These are phyloP conservation scores for Lasioglossum calceatum DNA, from an alignment of 2,888 invertebrate genomes.

Conservation along the genomic window DNA sequence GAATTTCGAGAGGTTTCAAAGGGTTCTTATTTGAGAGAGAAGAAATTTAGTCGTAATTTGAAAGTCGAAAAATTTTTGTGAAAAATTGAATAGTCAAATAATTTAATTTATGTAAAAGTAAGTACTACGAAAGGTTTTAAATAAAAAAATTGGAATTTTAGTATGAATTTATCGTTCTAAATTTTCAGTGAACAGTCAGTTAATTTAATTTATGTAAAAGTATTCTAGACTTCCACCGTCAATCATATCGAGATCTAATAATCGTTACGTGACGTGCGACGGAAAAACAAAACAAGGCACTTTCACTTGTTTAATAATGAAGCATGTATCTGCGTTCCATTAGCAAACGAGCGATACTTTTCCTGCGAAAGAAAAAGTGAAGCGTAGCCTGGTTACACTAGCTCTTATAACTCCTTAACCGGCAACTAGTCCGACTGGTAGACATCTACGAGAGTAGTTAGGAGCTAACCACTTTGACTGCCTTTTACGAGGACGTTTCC, in stretches of 20 bases:
- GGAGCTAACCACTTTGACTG: conserved; percentile 63
- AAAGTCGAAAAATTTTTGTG: too few species aligned
- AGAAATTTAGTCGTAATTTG: too few species aligned
- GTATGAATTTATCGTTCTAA: neutral
- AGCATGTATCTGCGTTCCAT: conserved; percentile 42
- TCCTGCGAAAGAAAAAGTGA: conserved; percentile 76
- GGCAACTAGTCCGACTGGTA: conserved; percentile 79
- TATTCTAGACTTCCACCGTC: neutral
- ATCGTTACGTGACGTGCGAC: neutral
- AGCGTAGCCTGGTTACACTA: conserved; percentile 77
- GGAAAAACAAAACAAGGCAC: conserved; percentile 21
- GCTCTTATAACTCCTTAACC: conserved; percentile 80
- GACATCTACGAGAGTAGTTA: conserved; percentile 59
- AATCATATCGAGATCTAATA: neutral
- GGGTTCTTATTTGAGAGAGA: too few species aligned
- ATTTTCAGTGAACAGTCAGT: neutral
- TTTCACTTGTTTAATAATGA: conserved; percentile 48
- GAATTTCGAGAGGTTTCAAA: too few species aligned
- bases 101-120: too few species aligned
- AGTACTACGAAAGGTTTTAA: too few species aligned
- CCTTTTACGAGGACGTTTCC: conserved; percentile 65
- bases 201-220: neutral
- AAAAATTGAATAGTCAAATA: too few species aligned
- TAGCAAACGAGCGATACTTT: conserved; percentile 56
- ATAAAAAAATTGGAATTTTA: neutral